Evolutionary conservation across 2,113 vertebrate species (phyloP), one percentile per base, ranked within the genome.

Genomic region (Sinocyclocheilus anshuiensis): DNA sequence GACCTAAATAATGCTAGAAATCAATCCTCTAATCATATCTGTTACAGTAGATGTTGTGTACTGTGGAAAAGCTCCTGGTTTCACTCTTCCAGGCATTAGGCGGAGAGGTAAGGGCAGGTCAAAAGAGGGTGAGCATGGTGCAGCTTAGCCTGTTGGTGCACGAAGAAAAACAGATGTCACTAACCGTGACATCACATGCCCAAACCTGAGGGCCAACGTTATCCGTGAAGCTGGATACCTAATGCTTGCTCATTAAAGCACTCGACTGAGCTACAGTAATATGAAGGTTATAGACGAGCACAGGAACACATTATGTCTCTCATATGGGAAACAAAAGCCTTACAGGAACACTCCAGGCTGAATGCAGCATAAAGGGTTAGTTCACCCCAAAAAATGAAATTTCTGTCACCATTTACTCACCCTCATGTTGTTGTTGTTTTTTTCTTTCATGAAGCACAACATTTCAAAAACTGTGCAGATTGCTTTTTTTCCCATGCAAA

Each of bases 121-220:
- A 83, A 69, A 59, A 55, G 29, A 74, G 45, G 48, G 65, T 83
- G 29, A 57, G 29, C 15, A 50, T 53, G 42, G 63, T 36, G 18
- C 42, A 29, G 63, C 24, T 83, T 53, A 72, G 53, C 18, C 20
- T 33, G 53, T 33, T 61, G 33, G 55, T 77, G 45, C 71, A 74
- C 71, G 4, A 6, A 74, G 55, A 61, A 80, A 80, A 59, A 74
- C 81, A 83, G 81, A 83, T 74, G 81, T 74, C 22, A 1, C 13
- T 22, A 81, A 48, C 79, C n/a, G 42, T 26, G 42, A 81, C 8
- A 55, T 83, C 81, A 74, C 81, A 15, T 74, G 65, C 45, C 48
- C 67, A 72, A 83, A 83, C 50, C 50, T 71, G 63, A 82, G 80
- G 63, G 80, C 24, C 61, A 36, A 20, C n/a, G 1, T 82, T 82